phyloP scores from a whole-genome alignment of 2,113 vertebrate species.

The Centrocercus urophasianus region DNA sequence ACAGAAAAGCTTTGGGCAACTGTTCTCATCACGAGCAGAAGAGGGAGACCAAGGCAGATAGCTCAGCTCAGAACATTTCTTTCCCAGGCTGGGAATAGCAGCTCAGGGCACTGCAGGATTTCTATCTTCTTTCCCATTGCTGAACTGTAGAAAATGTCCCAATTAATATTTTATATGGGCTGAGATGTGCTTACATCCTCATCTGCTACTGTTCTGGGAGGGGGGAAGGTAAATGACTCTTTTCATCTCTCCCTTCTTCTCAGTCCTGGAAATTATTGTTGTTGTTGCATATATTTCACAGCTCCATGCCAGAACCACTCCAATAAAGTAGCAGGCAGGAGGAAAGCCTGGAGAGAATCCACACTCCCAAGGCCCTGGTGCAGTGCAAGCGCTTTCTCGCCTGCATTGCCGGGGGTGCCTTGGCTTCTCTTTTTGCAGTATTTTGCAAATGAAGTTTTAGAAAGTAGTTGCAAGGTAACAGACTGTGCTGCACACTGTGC shows the following conservation, averaged over 20 bases:
- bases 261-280: constrained; percentile 40
- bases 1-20: not conserved
- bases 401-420: not conserved
- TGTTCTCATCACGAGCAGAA: not conserved
- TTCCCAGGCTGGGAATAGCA: constrained; percentile 2
- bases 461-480: not conserved
- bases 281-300: constrained; percentile 29
- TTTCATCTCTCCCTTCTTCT: constrained; percentile 48
- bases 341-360: constrained; percentile 46
- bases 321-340: constrained; percentile 26
- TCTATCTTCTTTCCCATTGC: not conserved
- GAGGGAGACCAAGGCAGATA: not conserved
- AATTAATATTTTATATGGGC: constrained; percentile 48
- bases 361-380: not conserved
- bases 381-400: constrained; percentile 24
- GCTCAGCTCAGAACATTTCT: not conserved
- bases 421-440: not conserved
- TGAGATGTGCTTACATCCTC: constrained; percentile 54
- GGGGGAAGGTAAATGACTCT: constrained; percentile 34
- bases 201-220: constrained; percentile 6
- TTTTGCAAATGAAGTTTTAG: not conserved
- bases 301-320: constrained; percentile 18
- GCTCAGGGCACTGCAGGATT: not conserved
- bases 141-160: constrained; percentile 38
- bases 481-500: not conserved